phyloP scores from a whole-genome alignment of 2,113 vertebrate genomes.

The Rana temporaria region DNA sequence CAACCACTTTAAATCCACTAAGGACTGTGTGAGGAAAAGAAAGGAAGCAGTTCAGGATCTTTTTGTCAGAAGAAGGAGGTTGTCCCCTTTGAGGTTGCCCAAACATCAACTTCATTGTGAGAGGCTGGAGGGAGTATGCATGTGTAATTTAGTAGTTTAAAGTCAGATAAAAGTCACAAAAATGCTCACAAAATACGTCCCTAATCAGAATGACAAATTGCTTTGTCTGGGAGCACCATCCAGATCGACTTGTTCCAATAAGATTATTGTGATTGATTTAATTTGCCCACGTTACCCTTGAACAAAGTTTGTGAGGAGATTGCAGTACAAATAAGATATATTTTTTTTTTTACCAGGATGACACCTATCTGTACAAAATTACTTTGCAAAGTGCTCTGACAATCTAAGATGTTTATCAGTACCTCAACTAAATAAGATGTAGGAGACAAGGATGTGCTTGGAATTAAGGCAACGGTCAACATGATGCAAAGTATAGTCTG shows the following conservation, averaged over 20 bases:
- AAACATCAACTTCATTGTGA: too few relatives aligned
- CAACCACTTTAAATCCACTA: too few relatives aligned
- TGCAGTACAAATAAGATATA: slow-evolving; percentile 36
- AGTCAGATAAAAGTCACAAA: slow-evolving; percentile 52
- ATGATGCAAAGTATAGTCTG: not conserved
- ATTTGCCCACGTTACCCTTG: slow-evolving; percentile 54
- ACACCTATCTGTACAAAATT: slow-evolving; percentile 30
- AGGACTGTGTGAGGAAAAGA: too few relatives aligned
- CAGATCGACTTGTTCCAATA: slow-evolving; percentile 43
- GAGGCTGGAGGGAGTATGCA: too few relatives aligned
- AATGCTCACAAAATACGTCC: slow-evolving; percentile 39
- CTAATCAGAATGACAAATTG: slow-evolving; percentile 53
- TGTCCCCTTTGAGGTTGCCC: too few relatives aligned
- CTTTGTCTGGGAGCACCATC: slow-evolving; percentile 27
- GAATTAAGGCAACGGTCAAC: slow-evolving; percentile 2
- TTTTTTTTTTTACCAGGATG: slow-evolving; percentile 9
- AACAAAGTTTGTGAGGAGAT: slow-evolving; percentile 53
- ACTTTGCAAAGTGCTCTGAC: slow-evolving; percentile 26
- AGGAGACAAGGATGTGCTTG: not conserved
- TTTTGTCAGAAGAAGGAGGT: too few relatives aligned
- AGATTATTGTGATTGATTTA: slow-evolving; percentile 55
- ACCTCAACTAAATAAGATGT: slow-evolving; percentile 4
- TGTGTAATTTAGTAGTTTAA: slow-evolving; percentile 1
- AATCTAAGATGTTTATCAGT: slow-evolving; percentile 37
- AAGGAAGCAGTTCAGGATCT: too few relatives aligned